Evolutionary conservation across 2,888 invertebrate genomes (phyloP), one percentile per base, ranked within the genome.

Genomic region (Orchesellides sinensis): DNA sequence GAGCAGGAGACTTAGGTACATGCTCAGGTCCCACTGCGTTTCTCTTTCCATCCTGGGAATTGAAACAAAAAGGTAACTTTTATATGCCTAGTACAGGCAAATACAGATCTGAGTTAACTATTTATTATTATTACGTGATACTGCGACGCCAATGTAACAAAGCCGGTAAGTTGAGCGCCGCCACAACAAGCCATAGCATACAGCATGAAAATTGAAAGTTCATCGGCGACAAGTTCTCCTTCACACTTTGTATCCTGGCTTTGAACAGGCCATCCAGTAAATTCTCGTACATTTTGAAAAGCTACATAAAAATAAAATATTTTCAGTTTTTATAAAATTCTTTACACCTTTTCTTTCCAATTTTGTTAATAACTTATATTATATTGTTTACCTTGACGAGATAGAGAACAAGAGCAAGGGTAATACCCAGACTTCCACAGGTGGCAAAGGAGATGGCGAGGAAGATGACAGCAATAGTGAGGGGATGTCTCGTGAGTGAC

Each of bases 61-160:
- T 66, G 27, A 10, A 45, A 17, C 10, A 25, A 40, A 12, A 10
- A 59, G 17, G 25, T 27, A 27, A 25, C n/a, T n/a, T 12, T 27
- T 61, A n/a, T n/a, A n/a, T n/a, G n/a, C n/a, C n/a, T n/a, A n/a
- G n/a, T n/a, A n/a, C n/a, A n/a, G n/a, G 59, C 59, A 25, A 10
- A 2, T 2, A 19, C 59, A 59, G 23, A 59, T 3, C 59, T 12
- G 12, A 21, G 14, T 6, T 29, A 14, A 14, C 29, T 61, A 2
- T 10, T 29, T n/a, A n/a, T n/a, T n/a, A 23, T 8, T 35, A 92
- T 92, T 91, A 95, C 95, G 93, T 93, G 88, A 94, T 95, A 91
- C 94, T 95, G 89, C 93, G 93, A 0, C 95, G 94, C 96, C 96
- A 96, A 4, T 95, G 94, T 52, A 96, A 89, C 17, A 94, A 92